phyloP scores from a whole-genome alignment of 2,113 vertebrate species.

The Hippocampus guttulatus region DNA sequence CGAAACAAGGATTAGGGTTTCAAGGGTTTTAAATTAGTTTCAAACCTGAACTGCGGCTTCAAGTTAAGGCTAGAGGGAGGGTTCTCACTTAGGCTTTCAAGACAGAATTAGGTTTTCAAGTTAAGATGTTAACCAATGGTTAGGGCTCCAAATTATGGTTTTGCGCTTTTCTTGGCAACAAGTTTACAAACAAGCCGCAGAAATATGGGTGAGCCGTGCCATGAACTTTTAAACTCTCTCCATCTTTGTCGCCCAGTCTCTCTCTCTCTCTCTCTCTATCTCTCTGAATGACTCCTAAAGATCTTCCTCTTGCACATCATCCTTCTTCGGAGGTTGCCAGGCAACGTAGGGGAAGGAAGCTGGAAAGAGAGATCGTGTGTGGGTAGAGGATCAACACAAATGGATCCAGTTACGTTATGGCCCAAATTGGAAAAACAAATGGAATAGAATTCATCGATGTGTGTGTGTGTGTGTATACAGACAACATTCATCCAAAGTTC shows the following conservation, averaged over 20 bases:
- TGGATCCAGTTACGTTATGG: constrained; percentile 6
- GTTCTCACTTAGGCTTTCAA: not conserved
- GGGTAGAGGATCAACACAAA: constrained; percentile 50
- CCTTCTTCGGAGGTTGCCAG: constrained; percentile 63
- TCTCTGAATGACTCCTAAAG: constrained; percentile 39
- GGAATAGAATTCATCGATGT: too few species aligned
- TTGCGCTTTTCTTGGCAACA: constrained; percentile 16
- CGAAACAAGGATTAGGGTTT: too few species aligned
- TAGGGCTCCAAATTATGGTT: not conserved
- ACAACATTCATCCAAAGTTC: too few species aligned
- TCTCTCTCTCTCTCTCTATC: not conserved
- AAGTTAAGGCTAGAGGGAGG: too few species aligned
- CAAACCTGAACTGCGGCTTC: too few species aligned
- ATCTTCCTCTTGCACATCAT: constrained; percentile 56
- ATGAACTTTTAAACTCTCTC: constrained; percentile 18
- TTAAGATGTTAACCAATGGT: too few species aligned
- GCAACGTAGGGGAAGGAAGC: constrained; percentile 62
- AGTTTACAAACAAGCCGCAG: constrained; percentile 23
- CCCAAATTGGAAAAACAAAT: not conserved
- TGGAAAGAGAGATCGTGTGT: constrained; percentile 49
- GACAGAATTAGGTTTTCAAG: too few species aligned
- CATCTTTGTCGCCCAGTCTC: not conserved
- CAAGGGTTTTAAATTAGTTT: too few species aligned
- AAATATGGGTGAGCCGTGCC: constrained; percentile 15
- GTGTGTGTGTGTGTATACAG: too few species aligned